Percentiles rank a stretch among this genome's conserved stretches.
Evolutionary conservation across 2,797 vertebrate species (phyloP).

Genomic region (Decapterus maruadsi): DNA sequence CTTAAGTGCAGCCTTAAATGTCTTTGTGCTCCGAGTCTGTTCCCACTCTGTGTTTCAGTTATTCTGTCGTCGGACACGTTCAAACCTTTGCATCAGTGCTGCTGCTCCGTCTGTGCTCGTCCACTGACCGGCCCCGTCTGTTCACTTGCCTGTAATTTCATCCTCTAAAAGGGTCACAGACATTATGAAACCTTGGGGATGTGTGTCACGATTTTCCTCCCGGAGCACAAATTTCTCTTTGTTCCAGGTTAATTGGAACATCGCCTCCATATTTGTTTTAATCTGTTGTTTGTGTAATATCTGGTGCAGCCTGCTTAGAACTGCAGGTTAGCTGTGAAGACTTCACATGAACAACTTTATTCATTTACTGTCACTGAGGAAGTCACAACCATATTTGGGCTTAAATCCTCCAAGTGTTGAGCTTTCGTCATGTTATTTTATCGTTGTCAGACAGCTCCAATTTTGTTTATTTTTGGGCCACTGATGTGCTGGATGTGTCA

Average conservation of each 20-base stretch:
- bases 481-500: conserved; percentile 69
- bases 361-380: conserved; percentile 1
- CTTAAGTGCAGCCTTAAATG: neutral
- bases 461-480: conserved; percentile 63
- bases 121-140: conserved; percentile 16
- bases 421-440: conserved; percentile 42
- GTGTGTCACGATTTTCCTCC: conserved; percentile 36
- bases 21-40: neutral
- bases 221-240: conserved; percentile 32
- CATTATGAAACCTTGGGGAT: conserved; percentile 43
- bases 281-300: neutral
- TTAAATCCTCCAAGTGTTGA: conserved; percentile 25
- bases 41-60: neutral
- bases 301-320: conserved; percentile 6
- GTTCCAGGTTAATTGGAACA: conserved; percentile 38
- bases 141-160: conserved; percentile 40
- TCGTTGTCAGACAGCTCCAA: conserved; percentile 39
- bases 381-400: conserved; percentile 26
- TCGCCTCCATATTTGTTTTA: conserved; percentile 17
- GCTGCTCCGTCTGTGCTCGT: conserved; percentile 6
- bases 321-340: conserved; percentile 1
- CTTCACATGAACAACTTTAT: conserved; percentile 1
- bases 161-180: conserved; percentile 60
- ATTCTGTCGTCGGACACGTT: neutral
- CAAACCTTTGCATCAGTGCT: neutral